Evolutionary conservation across 2,113 vertebrate species (phyloP), one percentile per base, ranked within the genome.

Genomic region (Australoheros scitulus): DNA sequence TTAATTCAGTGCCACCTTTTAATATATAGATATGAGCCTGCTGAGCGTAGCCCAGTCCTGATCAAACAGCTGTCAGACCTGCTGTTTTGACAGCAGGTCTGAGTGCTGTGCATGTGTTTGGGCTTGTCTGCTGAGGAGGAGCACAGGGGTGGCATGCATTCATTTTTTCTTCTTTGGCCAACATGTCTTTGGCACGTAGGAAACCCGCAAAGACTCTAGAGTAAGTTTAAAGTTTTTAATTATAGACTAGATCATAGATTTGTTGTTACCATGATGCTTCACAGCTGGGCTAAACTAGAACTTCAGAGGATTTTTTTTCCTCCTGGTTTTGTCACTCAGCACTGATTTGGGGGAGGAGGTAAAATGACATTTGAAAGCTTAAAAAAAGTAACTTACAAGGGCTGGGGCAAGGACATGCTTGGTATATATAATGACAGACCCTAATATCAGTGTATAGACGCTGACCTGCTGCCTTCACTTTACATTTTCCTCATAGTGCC

Each of bases 91-190:
- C 57, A 82, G 38, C 83, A 61, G 34, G 34, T 76, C 70, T 81
- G n/a, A n/a, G n/a, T n/a, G 72, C 82, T 63, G 65, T 88, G 77
- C 87, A 85, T 91, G 80, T 92, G 86, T 93, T 89, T 84, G 85
- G 88, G 70, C 91, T 87, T 91, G 87, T 80, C 84, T 78, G 17
- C 32, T 70, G 14, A 61, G 60, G 13, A 41, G 56, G 6, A 68
- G 41, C 57, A 81, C 83, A 80, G 13, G 24, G 18, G 20, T 77
- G n/a, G 15, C 34, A 68, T 80, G 50, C 14, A 1, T 77, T 34
- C 4, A 4, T 3, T 75, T 68, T 26, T 70, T 61, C 34, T 70
- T 2, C 11, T 47, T 29, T 59, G 17, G 20, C 7, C 32, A 58
- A 56, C 11, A 20, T 76, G 11, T 38, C 13, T 63, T 64, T 57